A percentile compares a stretch with the other conserved stretches of the same genome.
Evolutionary conservation across 2,888 invertebrate genomes (phyloP).

Genomic region (Epicampocera succincta): DNA sequence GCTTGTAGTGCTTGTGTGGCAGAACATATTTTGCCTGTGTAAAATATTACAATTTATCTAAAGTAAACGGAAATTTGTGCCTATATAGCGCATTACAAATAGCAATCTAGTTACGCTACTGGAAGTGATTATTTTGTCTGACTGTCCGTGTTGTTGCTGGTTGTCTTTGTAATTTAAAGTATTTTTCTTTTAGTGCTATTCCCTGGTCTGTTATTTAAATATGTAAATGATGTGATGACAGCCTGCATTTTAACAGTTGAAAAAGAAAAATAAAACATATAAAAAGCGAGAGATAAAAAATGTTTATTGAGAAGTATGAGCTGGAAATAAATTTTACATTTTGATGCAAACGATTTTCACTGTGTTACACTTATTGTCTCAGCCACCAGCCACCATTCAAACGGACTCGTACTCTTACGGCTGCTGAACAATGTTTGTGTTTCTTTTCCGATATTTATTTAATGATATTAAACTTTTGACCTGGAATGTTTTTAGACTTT

Average conservation of each 20-base stretch:
- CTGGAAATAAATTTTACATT: conserved; percentile 60
- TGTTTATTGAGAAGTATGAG: conserved; percentile 49
- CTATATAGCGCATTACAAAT: conserved; percentile 10
- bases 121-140: conserved; percentile 47
- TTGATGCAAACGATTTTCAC: conserved; percentile 40
- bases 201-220: conserved; percentile 24
- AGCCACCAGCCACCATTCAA: conserved; percentile 23
- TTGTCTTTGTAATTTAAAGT: not conserved
- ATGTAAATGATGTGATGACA: conserved; percentile 66
- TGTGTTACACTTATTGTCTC: conserved; percentile 56
- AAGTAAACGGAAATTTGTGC: conserved; percentile 39
- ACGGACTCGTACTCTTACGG: not conserved
- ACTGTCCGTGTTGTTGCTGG: not conserved
- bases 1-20: too few species aligned
- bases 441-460: conserved; percentile 51
- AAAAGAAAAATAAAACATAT: not conserved
- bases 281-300: conserved; percentile 39
- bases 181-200: conserved; percentile 1
- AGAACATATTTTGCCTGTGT: too few species aligned
- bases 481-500: conserved; percentile 41
- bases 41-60: conserved; percentile 40
- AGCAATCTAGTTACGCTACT: conserved; percentile 46
- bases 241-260: conserved; percentile 16
- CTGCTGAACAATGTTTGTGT: not conserved
- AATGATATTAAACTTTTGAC: conserved; percentile 69